phyloP scores from a whole-genome alignment of 2,797 vertebrate species.

The Otolemur crassicaudatus region DNA sequence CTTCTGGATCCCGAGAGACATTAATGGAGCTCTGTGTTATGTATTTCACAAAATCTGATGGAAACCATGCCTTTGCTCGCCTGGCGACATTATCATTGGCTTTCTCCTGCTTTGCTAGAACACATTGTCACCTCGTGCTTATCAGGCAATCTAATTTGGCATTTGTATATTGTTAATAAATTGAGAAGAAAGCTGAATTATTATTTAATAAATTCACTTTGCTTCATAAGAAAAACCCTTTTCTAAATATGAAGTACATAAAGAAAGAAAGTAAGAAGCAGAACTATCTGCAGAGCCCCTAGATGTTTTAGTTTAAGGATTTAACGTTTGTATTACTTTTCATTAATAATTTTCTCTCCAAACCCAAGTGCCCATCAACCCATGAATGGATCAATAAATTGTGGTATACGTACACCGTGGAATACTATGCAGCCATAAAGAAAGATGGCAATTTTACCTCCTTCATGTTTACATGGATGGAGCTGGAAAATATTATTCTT shows the following conservation, averaged over 20 bases:
- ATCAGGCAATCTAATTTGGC: not conserved
- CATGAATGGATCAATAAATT: too few relatives aligned
- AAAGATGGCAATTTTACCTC: too few relatives aligned
- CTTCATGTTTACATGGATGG: too few relatives aligned
- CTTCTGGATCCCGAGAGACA: not conserved
- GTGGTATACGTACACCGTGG: too few relatives aligned
- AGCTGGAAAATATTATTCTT: too few relatives aligned
- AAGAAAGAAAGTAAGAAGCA: not conserved
- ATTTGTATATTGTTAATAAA: not conserved
- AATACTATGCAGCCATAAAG: too few relatives aligned
- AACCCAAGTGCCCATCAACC: too few relatives aligned
- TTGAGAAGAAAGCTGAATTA: conserved; percentile 31
- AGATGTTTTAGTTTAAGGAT: not conserved
- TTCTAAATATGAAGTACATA: not conserved
- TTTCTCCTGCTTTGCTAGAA: not conserved
- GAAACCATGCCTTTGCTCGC: not conserved
- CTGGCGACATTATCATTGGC: not conserved
- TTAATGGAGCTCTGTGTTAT: not conserved
- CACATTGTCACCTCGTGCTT: not conserved
- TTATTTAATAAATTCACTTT: not conserved
- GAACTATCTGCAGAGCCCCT: not conserved
- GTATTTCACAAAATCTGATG: not conserved
- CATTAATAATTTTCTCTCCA: not conserved
- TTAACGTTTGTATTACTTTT: not conserved
- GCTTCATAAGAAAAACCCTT: not conserved